phyloP scores from a whole-genome alignment of 2,888 invertebrate species.

The Tortricodes alternella region DNA sequence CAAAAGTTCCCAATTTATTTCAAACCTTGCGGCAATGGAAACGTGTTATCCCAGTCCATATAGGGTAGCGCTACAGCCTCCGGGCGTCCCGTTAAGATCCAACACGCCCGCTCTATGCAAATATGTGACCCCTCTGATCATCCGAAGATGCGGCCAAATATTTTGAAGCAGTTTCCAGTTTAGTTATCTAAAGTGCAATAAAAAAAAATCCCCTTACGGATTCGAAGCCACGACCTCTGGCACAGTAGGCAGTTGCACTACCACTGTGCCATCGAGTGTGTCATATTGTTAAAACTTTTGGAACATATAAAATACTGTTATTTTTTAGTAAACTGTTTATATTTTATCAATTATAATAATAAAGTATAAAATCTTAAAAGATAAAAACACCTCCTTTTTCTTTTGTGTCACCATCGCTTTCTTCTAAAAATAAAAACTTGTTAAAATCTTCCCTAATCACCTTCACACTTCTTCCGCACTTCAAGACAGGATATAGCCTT shows the following conservation, averaged over 20 bases:
- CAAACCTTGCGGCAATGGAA: conserved; percentile 38
- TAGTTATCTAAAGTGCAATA: background rate
- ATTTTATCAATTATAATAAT: too few species aligned
- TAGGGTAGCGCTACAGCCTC: conserved; percentile 47
- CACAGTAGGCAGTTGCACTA: background rate
- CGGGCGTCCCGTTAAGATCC: conserved; percentile 38
- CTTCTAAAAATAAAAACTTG: background rate
- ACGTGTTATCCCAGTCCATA: conserved; percentile 43
- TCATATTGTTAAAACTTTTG: too few species aligned
- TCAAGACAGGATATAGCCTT: conserved; percentile 39
- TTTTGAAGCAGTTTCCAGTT: conserved; percentile 6
- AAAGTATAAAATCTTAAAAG: too few species aligned
- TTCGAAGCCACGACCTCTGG: too few species aligned
- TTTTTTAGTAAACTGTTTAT: too few species aligned
- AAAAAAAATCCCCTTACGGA: too few species aligned
- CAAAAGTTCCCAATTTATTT: background rate
- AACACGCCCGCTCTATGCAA: conserved; percentile 74
- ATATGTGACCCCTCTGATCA: conserved; percentile 64
- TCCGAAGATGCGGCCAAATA: conserved; percentile 20
- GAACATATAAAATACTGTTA: too few species aligned
- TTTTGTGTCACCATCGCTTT: background rate
- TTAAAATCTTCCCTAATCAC: conserved; percentile 17
- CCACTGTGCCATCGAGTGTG: too few species aligned
- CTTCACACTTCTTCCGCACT: conserved; percentile 10
- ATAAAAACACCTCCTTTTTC: background rate